phyloP scores from a whole-genome alignment of 2,888 invertebrate species.

The Pterostichus niger region DNA sequence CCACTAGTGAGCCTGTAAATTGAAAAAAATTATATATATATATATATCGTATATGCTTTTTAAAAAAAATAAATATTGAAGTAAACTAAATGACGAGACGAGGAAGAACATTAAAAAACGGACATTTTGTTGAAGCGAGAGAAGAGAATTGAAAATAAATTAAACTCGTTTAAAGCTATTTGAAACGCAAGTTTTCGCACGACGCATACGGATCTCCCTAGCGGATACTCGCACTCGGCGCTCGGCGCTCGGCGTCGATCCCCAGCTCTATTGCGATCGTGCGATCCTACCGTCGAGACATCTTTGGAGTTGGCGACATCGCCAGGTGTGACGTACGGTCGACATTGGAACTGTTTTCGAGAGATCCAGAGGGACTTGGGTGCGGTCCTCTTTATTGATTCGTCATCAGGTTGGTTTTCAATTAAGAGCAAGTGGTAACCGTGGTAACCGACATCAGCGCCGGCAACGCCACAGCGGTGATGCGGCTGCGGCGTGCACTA shows the following conservation, averaged over 20 bases:
- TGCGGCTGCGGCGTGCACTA: slow-evolving; percentile 5
- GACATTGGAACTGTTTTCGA: slow-evolving; percentile 45
- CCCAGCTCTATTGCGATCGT: background rate
- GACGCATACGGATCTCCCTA: slow-evolving; percentile 12
- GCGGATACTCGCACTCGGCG: slow-evolving; percentile 1
- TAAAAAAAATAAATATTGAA: no score
- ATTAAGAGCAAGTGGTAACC: slow-evolving; percentile 78
- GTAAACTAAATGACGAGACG: background rate
- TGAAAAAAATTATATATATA: no score
- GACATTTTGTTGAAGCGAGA: background rate
- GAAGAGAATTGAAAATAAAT: slow-evolving; percentile 46
- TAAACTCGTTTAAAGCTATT: slow-evolving; percentile 17
- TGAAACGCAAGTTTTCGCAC: slow-evolving; percentile 31
- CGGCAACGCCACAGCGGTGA: slow-evolving; percentile 36
- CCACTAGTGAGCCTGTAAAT: no score
- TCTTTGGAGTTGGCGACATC: background rate
- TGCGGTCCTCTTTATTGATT: slow-evolving; percentile 77
- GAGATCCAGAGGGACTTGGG: slow-evolving; percentile 59
- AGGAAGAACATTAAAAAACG: background rate
- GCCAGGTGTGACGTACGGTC: slow-evolving; percentile 44
- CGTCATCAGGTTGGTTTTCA: slow-evolving; percentile 79
- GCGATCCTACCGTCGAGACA: background rate
- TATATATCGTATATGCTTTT: no score
- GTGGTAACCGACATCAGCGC: slow-evolving; percentile 74
- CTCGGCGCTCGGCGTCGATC: background rate